These are phyloP conservation scores for Balanococcus diminutus DNA, from an alignment of 2,888 invertebrate species.

Conservation along the genomic window DNA sequence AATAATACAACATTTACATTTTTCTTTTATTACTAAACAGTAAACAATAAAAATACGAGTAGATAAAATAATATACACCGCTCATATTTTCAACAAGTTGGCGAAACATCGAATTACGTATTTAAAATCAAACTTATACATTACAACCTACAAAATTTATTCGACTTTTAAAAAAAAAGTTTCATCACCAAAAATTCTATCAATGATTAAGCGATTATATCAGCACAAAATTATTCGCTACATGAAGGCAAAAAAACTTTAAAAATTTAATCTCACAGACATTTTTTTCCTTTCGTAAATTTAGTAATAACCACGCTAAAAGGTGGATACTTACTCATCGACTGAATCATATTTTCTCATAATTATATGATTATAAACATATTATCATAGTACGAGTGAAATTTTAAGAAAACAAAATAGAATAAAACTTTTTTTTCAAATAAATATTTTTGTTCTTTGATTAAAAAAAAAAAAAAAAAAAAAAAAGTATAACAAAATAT, in stretches of 20 bases:
- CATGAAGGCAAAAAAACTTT: not conserved
- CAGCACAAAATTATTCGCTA: not conserved
- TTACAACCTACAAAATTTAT: slow-evolving; percentile 41
- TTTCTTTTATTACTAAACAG: too few species aligned
- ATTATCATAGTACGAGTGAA: not conserved
- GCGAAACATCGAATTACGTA: not conserved
- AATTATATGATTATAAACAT: not conserved
- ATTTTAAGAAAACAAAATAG: not conserved
- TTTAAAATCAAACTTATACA: not conserved
- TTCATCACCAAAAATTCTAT: not conserved
- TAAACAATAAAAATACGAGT: not conserved
- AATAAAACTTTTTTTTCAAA: not conserved
- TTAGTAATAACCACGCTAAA: not conserved
- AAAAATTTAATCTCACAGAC: slow-evolving; percentile 32
- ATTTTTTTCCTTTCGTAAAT: not conserved
- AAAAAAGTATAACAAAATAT: slow-evolving; percentile 20
- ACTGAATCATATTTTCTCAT: not conserved
- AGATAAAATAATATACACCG: slow-evolving; percentile 32
- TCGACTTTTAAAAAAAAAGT: not conserved
- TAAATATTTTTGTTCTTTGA: slow-evolving; percentile 24
- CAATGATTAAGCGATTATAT: not conserved
- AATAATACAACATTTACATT: slow-evolving; percentile 16
- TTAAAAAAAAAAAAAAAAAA: not conserved
- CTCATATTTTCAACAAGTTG: not conserved
- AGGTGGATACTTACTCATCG: not conserved